phyloP scores from a whole-genome alignment of 2,888 invertebrate species.

The Trissonchulus sp. region DNA sequence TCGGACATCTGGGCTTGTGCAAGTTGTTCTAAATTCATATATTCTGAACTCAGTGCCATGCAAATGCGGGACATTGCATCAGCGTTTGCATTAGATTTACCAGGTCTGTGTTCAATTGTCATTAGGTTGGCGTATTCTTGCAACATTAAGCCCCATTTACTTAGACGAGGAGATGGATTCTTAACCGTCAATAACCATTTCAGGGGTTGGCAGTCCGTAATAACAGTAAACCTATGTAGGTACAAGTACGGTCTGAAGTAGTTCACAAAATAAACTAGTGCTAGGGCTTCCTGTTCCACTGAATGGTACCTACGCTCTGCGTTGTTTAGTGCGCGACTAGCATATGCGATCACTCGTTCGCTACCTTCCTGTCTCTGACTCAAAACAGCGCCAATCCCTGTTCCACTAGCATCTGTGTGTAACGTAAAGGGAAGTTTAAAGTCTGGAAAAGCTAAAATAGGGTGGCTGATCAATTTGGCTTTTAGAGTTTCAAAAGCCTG shows the following conservation, averaged over 20 bases:
- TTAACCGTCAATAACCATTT: conserved; percentile 45
- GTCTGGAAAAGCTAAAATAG: conserved; percentile 38
- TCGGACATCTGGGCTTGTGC: not conserved
- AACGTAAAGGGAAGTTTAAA: conserved; percentile 35
- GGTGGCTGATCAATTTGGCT: conserved; percentile 27
- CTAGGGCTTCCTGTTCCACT: conserved; percentile 40
- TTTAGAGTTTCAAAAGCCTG: conserved; percentile 33
- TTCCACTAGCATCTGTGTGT: conserved; percentile 40
- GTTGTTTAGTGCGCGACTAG: conserved; percentile 37
- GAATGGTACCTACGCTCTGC: conserved; percentile 39
- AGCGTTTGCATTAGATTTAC: conserved; percentile 52
- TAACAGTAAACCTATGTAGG: conserved; percentile 15
- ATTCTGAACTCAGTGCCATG: not conserved
- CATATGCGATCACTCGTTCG: conserved; percentile 38
- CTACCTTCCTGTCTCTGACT: conserved; percentile 35
- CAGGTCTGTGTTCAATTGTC: conserved; percentile 52
- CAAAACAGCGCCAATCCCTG: conserved; percentile 42
- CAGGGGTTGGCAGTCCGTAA: conserved; percentile 33
- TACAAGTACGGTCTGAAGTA: conserved; percentile 31
- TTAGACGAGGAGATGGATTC: conserved; percentile 53
- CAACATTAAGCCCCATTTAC: conserved; percentile 55
- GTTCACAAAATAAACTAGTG: conserved; percentile 36
- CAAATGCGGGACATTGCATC: conserved; percentile 50
- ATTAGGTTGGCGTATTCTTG: conserved; percentile 49
- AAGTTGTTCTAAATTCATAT: not conserved